phyloP scores from a whole-genome alignment of 2,888 invertebrate genomes.

The Cataglyphis livida region DNA sequence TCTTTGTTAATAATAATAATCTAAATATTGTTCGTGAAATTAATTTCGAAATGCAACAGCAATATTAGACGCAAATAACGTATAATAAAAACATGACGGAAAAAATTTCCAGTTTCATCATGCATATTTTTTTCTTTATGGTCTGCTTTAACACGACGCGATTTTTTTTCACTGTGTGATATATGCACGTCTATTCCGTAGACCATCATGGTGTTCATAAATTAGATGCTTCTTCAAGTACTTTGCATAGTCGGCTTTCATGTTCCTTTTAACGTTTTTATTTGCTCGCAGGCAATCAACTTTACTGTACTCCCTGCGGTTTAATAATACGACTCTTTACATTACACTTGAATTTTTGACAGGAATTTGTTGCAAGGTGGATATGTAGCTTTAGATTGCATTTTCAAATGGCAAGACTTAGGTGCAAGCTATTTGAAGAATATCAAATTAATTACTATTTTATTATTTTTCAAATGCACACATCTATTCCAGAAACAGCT shows the following conservation, averaged over 20 bases:
- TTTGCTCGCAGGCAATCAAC: constrained; percentile 43
- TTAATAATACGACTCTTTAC: constrained; percentile 52
- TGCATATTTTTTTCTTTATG: not conserved
- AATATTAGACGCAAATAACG: not conserved
- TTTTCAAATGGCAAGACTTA: not conserved
- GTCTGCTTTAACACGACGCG: not conserved
- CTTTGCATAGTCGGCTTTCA: constrained; percentile 25
- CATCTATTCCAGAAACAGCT: constrained; percentile 17
- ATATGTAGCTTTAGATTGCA: constrained; percentile 15
- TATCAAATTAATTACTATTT: constrained; percentile 20
- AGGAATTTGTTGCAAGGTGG: not conserved
- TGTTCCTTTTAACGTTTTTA: constrained; percentile 46
- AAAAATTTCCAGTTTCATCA: not conserved
- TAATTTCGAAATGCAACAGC: not conserved
- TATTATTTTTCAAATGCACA: constrained; percentile 7
- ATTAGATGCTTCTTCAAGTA: constrained; percentile 25
- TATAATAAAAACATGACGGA: not conserved
- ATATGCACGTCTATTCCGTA: not conserved
- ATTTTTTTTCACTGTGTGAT: not conserved
- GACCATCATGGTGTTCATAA: constrained; percentile 19
- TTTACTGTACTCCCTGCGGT: constrained; percentile 20
- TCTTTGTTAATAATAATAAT: no score
- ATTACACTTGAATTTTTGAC: constrained; percentile 11
- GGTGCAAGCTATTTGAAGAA: not conserved
- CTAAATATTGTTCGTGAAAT: not conserved